Conservation (phyloP, 1,140 invertebrate genomes). For the Campoletis sonorensis region DNA sequence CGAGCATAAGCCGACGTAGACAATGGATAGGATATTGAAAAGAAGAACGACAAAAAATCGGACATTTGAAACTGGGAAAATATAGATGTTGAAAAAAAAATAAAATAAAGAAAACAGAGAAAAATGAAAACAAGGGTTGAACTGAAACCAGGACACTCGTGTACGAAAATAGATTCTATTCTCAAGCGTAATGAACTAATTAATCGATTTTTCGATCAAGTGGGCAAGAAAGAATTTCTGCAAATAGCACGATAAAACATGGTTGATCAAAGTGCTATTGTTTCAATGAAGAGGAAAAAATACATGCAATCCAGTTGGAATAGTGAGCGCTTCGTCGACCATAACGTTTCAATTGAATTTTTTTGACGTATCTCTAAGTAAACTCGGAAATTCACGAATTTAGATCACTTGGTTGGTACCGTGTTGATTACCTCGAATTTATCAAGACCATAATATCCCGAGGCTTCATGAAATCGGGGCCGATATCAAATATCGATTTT, state of each 20-base stretch:
- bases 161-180: slow-evolving; percentile 31
- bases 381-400: too few species aligned
- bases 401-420: not conserved
- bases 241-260: not conserved
- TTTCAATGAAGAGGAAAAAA: not conserved
- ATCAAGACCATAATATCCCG: slow-evolving; percentile 18
- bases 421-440: slow-evolving; percentile 18
- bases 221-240: slow-evolving; percentile 13
- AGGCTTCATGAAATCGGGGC: not conserved
- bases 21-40: slow-evolving; percentile 11
- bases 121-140: not conserved
- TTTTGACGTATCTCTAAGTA: not conserved
- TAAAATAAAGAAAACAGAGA: not conserved
- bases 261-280: not conserved
- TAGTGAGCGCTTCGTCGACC: not conserved
- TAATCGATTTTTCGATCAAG: slow-evolving; percentile 31
- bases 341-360: too few species aligned
- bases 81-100: not conserved
- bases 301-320: not conserved
- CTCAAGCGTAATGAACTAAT: slow-evolving; percentile 30
- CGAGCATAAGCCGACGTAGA: not conserved
- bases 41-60: slow-evolving; percentile 9
- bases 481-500: slow-evolving; percentile 29
- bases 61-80: not conserved
- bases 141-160: not conserved